Base-by-base conservation (phyloP, 2,113 vertebrate genomes). In the Gallinago undulata region DNA sequence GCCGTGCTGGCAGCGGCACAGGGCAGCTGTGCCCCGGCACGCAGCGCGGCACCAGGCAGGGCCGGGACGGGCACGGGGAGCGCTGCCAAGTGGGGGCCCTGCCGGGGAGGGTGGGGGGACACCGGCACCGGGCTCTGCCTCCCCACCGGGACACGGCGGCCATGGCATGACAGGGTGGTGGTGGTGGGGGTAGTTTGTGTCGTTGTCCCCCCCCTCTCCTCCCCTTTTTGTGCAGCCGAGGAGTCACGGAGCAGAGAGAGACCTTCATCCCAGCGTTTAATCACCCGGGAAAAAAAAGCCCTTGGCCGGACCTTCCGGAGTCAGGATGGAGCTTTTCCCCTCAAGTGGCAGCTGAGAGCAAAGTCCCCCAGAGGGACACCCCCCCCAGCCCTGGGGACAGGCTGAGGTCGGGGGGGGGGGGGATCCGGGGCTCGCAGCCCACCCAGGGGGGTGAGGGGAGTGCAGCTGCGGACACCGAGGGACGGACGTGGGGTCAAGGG, bases 81-180 rank as follows among this genome's bases (percentile, higher is more conserved):
- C 10, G 66, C 55, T 56, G 88, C 88, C 90, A 91, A 91, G 45
- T 73, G 31, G 90, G 64, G 94, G 56, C 93, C 78, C 47, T 84
- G 24, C 56, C 1, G 0, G 81, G 90, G 84, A 39, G 39, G 0
- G 45, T 45, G 35, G 48, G 47, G 48, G 48, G 48, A 22, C 79
- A 79, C 13, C 4, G 2, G 67, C 43, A 75, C 72, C 1, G 43
- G 69, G 35, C 55, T 50, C 13, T 2, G 66, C 33, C 15, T 18
- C 62, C 48, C 3, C 0, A 8, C 19, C 3, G 0, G 66, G 75
- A 47, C 28, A 0, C 1, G 0, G 43, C 23, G 0, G 43, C 23
- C 1, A 24, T 27, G 8, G 50, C 30, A 21, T 3, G 3, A 28
- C 4, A 2, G 48, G 55, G 30, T 7, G 22, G 18, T 39, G 39